Evolutionary conservation across 2,888 invertebrate genomes (phyloP), one percentile per base, ranked within the genome.

Genomic region (Listrodromus nycthemerus): DNA sequence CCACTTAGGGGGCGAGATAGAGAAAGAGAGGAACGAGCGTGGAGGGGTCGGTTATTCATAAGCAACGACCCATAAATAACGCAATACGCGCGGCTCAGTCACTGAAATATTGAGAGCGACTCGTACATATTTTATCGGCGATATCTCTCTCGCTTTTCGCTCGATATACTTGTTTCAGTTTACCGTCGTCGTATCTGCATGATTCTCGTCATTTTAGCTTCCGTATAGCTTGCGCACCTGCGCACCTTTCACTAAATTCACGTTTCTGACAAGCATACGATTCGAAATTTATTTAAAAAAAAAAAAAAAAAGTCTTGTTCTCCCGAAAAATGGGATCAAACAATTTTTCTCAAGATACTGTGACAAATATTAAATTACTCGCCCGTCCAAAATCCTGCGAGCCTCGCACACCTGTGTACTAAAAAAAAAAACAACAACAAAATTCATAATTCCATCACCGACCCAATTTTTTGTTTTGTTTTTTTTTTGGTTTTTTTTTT

Each of bases 61-160:
- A 92, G 91, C 91, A 91, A 91, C 91, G 91, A 89, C 83, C 91
- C 90, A 92, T 93, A 92, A 92, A 93, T 93, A 93, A 92, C 89
- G 88, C 85, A 91, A 88, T 86, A 87, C 85, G 89, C 84, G 85
- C 87, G 63, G 82, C 84, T 83, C 82, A 87, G 86, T 88, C 88
- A 86, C 88, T 92, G 89, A 92, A 93, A 92, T 92, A 92, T 92
- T 92, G 89, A 91, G 90, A 89, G 86, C 87, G 81, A 85, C 86
- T 86, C 85, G 88, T 91, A 89, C 89, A 91, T 90, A 89, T 91
- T 87, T 85, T 87, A 87, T 87, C 81, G 84, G 61, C 61, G 80
- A 77, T 82, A 83, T 83, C 65, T 75, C 76, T 76, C 61, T 45
- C 50, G n/a, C 50, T 52, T 52, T n/a, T 84, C 79, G 61, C 84